Percentiles rank a stretch among this genome's conserved stretches.
These are phyloP conservation scores for Dasypogon diadema DNA, from an alignment of 2,888 invertebrate genomes.

Conservation along the genomic window DNA sequence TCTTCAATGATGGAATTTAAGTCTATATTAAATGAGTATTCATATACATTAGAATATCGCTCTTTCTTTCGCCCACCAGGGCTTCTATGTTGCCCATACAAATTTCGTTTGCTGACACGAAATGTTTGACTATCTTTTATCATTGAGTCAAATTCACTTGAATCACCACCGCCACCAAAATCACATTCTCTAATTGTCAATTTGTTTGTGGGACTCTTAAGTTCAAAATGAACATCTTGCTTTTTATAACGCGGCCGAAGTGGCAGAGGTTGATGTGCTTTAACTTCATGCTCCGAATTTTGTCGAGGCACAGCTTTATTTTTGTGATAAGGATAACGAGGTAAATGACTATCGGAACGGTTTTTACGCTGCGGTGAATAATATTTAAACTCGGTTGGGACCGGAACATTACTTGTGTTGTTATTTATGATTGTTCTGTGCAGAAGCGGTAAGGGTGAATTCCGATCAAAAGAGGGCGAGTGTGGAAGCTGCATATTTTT, in stretches of 20 bases:
- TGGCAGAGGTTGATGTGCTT: conserved; percentile 64
- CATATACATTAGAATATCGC: conserved; percentile 69
- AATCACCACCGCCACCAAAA: conserved; percentile 69
- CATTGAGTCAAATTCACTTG: conserved; percentile 65
- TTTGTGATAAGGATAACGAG: conserved; percentile 67
- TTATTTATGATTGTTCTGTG: conserved; percentile 61
- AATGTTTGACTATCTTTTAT: conserved; percentile 69
- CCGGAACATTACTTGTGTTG: conserved; percentile 62
- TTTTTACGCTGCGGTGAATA: conserved; percentile 65
- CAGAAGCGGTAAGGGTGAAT: conserved; percentile 67
- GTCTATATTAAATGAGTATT: conserved; percentile 69
- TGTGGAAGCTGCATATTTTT: conserved; percentile 65
- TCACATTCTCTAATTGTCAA: conserved; percentile 68
- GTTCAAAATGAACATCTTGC: conserved; percentile 66
- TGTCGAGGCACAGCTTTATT: conserved; percentile 65
- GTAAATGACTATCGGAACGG: conserved; percentile 62
- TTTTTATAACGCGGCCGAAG: conserved; percentile 66
- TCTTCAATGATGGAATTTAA: conserved; percentile 69
- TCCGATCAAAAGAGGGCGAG: conserved; percentile 67
- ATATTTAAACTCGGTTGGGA: conserved; percentile 67
- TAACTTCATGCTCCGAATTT: conserved; percentile 66
- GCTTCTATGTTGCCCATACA: conserved; percentile 69
- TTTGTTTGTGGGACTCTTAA: conserved; percentile 67
- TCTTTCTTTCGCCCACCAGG: conserved; percentile 66
- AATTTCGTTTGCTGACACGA: conserved; percentile 69